Conservation (phyloP, 1,140 invertebrate genomes). For the Drosophila ambigua region DNA sequence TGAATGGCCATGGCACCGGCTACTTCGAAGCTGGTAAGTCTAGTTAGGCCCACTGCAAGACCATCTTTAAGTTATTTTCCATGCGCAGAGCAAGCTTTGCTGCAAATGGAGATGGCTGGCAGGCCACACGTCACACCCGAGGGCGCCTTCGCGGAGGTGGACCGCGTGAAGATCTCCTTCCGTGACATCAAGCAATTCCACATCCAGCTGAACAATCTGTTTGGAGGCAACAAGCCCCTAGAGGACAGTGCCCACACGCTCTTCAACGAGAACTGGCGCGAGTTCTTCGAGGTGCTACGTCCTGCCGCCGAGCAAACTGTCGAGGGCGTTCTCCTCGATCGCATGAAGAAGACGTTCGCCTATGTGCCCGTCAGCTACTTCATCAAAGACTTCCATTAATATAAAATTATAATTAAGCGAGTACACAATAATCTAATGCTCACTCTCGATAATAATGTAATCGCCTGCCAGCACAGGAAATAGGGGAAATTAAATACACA, state of each 20-base stretch:
- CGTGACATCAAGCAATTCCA: conserved; percentile 62
- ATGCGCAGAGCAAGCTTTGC: conserved; percentile 85
- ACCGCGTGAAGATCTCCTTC: conserved; percentile 65
- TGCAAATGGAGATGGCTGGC: conserved; percentile 85
- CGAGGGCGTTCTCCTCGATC: conserved; percentile 86
- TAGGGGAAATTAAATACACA: conserved; percentile 11
- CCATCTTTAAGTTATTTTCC: neutral
- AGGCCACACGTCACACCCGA: conserved; percentile 85
- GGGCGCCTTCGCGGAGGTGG: conserved; percentile 86
- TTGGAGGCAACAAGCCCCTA: conserved; percentile 66
- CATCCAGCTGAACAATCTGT: conserved; percentile 60
- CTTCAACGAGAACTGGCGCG: conserved; percentile 73
- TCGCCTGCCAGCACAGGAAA: conserved; percentile 15
- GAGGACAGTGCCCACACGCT: conserved; percentile 65
- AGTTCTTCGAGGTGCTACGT: conserved; percentile 84
- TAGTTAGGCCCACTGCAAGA: neutral
- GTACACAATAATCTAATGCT: no score
- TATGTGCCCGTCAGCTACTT: conserved; percentile 86
- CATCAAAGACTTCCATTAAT: conserved; percentile 58
- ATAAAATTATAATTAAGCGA: neutral
- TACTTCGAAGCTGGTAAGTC: conserved; percentile 88
- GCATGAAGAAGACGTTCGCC: conserved; percentile 86
- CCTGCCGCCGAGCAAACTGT: conserved; percentile 87
- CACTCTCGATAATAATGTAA: neutral
- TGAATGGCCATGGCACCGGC: conserved; percentile 87